Evolutionary conservation across 2,888 invertebrate genomes (phyloP).

Genomic region (Xestia sexstrigata): DNA sequence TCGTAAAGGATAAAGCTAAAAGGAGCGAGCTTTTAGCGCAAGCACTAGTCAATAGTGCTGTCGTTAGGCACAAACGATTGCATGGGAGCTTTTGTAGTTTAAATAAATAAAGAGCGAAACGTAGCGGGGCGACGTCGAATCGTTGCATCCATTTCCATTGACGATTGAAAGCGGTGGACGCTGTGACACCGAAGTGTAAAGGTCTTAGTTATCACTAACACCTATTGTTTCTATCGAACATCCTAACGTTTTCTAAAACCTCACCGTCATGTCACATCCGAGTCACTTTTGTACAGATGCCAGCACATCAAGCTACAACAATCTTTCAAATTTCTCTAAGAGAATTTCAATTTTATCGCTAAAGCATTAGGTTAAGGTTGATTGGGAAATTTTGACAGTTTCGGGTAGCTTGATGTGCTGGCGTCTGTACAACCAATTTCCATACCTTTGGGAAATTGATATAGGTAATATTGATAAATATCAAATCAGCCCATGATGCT

Average conservation of each 20-base stretch:
- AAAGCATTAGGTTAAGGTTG: no score
- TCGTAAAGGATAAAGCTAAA: slow-evolving; percentile 41
- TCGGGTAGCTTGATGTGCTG: no score
- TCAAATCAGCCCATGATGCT: background rate
- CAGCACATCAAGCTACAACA: no score
- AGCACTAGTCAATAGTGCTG: slow-evolving; percentile 54
- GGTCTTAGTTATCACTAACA: no score
- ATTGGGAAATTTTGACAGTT: no score
- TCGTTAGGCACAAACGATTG: slow-evolving; percentile 65
- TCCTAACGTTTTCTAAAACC: background rate
- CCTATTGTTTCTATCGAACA: no score
- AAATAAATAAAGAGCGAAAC: slow-evolving; percentile 66
- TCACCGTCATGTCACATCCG: background rate
- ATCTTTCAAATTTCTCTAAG: no score
- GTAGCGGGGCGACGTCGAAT: slow-evolving; percentile 41
- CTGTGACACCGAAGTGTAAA: slow-evolving; percentile 49
- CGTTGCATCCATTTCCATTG: slow-evolving; percentile 61
- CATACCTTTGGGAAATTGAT: background rate
- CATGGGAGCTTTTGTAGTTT: slow-evolving; percentile 64
- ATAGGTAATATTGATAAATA: background rate
- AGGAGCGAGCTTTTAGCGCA: slow-evolving; percentile 52
- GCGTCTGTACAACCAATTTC: background rate
- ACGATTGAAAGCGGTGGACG: slow-evolving; percentile 63
- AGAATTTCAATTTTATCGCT: no score
- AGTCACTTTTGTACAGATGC: background rate